These are phyloP conservation scores for Megamerina dolium DNA, from an alignment of 2,888 invertebrate genomes.

Conservation along the genomic window DNA sequence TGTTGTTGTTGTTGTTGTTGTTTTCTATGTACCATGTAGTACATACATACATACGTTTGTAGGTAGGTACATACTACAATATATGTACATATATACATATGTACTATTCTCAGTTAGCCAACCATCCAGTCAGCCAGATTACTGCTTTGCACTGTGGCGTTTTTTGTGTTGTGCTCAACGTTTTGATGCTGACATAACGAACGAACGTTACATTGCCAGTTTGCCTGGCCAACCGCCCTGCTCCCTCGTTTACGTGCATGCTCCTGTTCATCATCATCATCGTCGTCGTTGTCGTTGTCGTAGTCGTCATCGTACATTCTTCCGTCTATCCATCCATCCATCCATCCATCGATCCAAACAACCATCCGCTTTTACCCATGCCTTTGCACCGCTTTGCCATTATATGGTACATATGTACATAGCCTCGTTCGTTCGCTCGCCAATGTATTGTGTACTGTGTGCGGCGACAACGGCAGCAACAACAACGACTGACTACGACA, in stretches of 20 bases:
- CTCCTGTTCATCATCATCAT: slow-evolving; percentile 5
- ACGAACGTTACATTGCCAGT: too few relatives aligned
- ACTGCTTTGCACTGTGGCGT: slow-evolving; percentile 3
- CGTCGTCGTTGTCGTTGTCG: slow-evolving; percentile 10
- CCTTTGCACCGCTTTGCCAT: slow-evolving; percentile 4
- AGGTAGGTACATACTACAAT: too few relatives aligned
- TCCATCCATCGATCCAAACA: slow-evolving; percentile 15
- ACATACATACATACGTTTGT: too few relatives aligned
- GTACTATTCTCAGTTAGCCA: too few relatives aligned
- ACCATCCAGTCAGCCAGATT: too few relatives aligned
- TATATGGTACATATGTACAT: slow-evolving; percentile 1
- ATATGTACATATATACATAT: background rate
- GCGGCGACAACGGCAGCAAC: too few relatives aligned
- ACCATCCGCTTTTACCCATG: background rate
- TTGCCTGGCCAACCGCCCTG: too few relatives aligned
- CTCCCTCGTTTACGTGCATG: background rate
- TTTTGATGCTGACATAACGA: slow-evolving; percentile 4
- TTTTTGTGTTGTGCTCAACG: background rate
- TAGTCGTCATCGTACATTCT: slow-evolving; percentile 7
- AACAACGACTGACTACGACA: too few relatives aligned
- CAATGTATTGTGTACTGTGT: background rate
- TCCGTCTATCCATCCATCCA: slow-evolving; percentile 24
- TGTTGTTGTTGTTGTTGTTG: background rate
- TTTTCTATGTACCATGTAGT: background rate
- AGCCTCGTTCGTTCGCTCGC: slow-evolving; percentile 29